Percentiles rank a stretch among this genome's conserved stretches.
phyloP scores from a whole-genome alignment of 1,140 invertebrate genomes.

The Formica selysi region DNA sequence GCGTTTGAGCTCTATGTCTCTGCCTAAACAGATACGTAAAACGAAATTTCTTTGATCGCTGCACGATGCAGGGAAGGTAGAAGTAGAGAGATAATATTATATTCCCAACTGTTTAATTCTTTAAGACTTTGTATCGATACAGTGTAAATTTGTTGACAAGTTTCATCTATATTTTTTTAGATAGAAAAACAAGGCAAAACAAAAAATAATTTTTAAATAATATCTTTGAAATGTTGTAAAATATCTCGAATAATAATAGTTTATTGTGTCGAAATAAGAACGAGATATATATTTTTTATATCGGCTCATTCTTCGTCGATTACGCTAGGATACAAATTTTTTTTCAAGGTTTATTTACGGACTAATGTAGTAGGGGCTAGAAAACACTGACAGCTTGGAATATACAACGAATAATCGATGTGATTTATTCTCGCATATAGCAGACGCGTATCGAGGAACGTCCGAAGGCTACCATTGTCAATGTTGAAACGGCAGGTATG shows the following conservation, averaged over 20 bases:
- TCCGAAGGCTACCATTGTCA: slow-evolving; percentile 56
- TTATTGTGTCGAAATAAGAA: background rate
- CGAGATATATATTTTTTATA: background rate
- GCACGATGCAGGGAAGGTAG: background rate
- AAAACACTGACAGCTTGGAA: slow-evolving; percentile 10
- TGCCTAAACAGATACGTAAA: slow-evolving; percentile 4
- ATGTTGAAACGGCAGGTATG: slow-evolving; percentile 45
- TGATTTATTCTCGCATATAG: slow-evolving; percentile 43
- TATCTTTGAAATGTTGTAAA: background rate
- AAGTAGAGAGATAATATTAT: slow-evolving; percentile 24
- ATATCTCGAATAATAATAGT: background rate
- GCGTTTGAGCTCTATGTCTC: slow-evolving; percentile 4
- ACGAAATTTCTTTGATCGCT: slow-evolving; percentile 31
- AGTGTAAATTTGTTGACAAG: background rate
- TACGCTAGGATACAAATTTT: background rate
- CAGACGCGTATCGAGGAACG: slow-evolving; percentile 52
- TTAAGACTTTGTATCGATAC: background rate
- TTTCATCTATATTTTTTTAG: background rate
- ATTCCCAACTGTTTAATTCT: slow-evolving; percentile 1
- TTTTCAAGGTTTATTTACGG: background rate
- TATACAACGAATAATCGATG: slow-evolving; percentile 35
- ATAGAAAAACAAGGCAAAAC: background rate
- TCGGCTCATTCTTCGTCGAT: background rate
- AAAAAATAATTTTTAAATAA: background rate
- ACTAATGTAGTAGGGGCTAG: background rate